phyloP scores from a whole-genome alignment of 2,113 vertebrate species.

The Ia io region DNA sequence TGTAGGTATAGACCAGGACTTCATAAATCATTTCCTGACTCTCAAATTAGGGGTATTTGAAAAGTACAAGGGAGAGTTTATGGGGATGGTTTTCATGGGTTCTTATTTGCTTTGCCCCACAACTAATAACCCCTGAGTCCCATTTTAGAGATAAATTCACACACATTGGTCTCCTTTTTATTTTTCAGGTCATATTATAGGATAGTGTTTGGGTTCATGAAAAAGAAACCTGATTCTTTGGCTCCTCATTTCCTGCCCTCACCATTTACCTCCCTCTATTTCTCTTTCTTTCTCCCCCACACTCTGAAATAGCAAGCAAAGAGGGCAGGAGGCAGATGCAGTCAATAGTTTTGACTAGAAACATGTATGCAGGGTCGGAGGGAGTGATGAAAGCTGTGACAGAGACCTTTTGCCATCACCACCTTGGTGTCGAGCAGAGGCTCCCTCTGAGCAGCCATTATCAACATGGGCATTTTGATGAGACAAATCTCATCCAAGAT shows the following conservation, averaged over 20 bases:
- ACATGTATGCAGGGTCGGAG: not conserved
- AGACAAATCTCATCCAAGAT: not conserved
- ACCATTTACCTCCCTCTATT: not conserved
- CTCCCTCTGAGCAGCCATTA: not conserved
- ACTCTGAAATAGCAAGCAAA: not conserved
- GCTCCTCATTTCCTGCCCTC: not conserved
- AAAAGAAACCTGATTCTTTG: not conserved
- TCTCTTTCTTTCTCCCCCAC: not conserved
- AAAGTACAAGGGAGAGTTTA: not conserved
- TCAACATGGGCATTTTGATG: not conserved
- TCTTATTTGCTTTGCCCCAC: not conserved
- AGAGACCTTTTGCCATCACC: not conserved
- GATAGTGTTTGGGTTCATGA: not conserved
- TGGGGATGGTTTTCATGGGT: not conserved
- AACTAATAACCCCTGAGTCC: not conserved
- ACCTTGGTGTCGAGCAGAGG: not conserved
- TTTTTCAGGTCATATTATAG: not conserved
- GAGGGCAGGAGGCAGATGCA: not conserved
- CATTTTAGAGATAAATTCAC: constrained; percentile 47
- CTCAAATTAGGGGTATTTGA: not conserved
- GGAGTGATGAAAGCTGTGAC: not conserved
- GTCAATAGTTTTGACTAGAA: not conserved
- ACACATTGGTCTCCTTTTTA: not conserved
- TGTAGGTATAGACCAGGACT: not conserved
- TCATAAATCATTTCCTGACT: not conserved